phyloP scores from a whole-genome alignment of 2,888 invertebrate species.

The Lysandra coridon region DNA sequence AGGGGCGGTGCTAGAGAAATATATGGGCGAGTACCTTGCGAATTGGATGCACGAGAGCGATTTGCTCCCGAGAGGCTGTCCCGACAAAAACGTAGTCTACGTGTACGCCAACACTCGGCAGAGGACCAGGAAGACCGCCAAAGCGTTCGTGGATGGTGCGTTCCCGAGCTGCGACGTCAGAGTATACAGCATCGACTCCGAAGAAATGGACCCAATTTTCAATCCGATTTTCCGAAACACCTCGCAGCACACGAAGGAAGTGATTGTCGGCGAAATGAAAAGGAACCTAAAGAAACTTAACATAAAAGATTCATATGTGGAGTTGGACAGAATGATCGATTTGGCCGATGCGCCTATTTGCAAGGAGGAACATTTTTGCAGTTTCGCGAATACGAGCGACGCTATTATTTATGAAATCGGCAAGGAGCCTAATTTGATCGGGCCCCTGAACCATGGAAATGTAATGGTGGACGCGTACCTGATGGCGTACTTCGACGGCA shows the following conservation, averaged over 20 bases:
- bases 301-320: slow-evolving; percentile 48
- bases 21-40: slow-evolving; percentile 59
- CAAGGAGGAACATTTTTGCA: slow-evolving; percentile 50
- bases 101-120: slow-evolving; percentile 61
- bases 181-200: slow-evolving; percentile 48
- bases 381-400: slow-evolving; percentile 48
- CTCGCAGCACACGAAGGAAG: slow-evolving; percentile 46
- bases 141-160: slow-evolving; percentile 55
- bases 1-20: slow-evolving; percentile 58
- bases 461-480: slow-evolving; percentile 57
- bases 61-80: slow-evolving; percentile 52
- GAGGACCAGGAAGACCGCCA: slow-evolving; percentile 59
- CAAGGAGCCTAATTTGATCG: slow-evolving; percentile 54
- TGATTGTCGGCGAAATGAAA: slow-evolving; percentile 52
- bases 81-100: slow-evolving; percentile 47
- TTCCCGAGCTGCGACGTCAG: slow-evolving; percentile 56
- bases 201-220: slow-evolving; percentile 54
- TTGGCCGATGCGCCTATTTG: slow-evolving; percentile 55
- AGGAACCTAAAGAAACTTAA: slow-evolving; percentile 48
- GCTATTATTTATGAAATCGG: slow-evolving; percentile 49
- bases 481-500: slow-evolving; percentile 66
- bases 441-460: slow-evolving; percentile 55
- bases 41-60: slow-evolving; percentile 54
- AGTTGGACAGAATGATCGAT: slow-evolving; percentile 56
- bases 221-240: slow-evolving; percentile 53